Evolutionary conservation across 23 tunicate species (phyloP).

Genomic region (Styela plicata): DNA sequence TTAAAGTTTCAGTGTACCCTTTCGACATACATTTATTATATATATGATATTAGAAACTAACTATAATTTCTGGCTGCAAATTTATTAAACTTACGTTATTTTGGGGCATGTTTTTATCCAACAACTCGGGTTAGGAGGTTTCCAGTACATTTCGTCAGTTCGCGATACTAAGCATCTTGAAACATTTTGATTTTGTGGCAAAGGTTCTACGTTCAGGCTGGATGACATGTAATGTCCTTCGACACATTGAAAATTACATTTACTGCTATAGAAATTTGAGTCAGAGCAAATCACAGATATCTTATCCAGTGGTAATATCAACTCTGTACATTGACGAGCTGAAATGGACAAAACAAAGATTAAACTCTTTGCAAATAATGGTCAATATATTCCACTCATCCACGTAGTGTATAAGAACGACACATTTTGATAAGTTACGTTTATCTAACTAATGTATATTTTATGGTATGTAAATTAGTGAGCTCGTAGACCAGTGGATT

Average conservation of each 20-base stretch:
- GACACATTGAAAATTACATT: constrained; percentile 3
- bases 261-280: neutral
- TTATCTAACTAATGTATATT: too few species aligned
- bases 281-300: neutral
- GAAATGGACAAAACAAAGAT: neutral
- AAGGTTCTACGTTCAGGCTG: neutral
- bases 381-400: neutral
- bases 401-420: too few species aligned
- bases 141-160: constrained; percentile 12
- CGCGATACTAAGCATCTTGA: constrained; percentile 16
- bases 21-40: too few species aligned
- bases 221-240: constrained; percentile 17
- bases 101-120: constrained; percentile 5
- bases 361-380: neutral
- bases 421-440: too few species aligned
- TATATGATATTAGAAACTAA: too few species aligned
- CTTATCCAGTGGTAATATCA: neutral
- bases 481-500: too few species aligned
- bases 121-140: constrained; percentile 2
- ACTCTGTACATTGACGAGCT: constrained; percentile 4
- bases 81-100: neutral
- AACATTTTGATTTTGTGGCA: neutral
- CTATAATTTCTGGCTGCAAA: too few species aligned
- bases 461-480: too few species aligned
- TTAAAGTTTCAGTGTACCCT: too few species aligned